A percentile compares a stretch with the other conserved stretches of the same genome.
Evolutionary conservation across 2,113 vertebrate species (phyloP).

Genomic region (Thalassoma bifasciatum): DNA sequence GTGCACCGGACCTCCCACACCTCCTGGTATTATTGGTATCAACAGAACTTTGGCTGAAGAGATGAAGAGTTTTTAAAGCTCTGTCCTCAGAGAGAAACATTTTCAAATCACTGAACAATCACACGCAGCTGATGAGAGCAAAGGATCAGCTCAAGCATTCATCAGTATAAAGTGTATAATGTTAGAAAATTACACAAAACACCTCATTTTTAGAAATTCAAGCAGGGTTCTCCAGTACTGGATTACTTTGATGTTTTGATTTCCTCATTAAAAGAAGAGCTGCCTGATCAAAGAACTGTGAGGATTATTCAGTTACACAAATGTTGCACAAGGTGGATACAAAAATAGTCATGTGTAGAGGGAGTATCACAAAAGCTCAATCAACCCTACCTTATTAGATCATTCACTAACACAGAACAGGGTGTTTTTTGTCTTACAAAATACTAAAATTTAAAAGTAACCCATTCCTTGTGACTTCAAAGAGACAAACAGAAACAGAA

Average conservation of each 20-base stretch:
- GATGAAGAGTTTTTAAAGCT: not conserved
- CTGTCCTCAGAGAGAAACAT: not conserved
- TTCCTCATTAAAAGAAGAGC: not conserved
- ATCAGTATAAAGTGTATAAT: not conserved
- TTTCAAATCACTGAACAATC: not conserved
- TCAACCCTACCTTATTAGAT: conserved; percentile 26
- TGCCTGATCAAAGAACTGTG: conserved; percentile 14
- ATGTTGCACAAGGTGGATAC: conserved; percentile 43
- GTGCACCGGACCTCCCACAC: not conserved
- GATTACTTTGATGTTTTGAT: not conserved
- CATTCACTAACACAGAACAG: conserved; percentile 29
- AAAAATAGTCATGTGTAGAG: conserved; percentile 41
- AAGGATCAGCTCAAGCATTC: not conserved
- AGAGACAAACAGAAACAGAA: not conserved
- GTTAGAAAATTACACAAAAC: not conserved
- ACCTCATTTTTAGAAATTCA: not conserved
- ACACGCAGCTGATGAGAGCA: not conserved
- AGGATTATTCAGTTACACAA: conserved; percentile 22
- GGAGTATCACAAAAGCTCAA: conserved; percentile 33
- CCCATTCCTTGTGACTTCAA: not conserved
- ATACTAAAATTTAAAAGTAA: not conserved
- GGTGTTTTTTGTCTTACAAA: conserved; percentile 27
- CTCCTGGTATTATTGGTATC: not conserved
- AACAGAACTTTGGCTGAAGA: not conserved
- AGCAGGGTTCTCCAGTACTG: not conserved